Percentiles rank a stretch among this genome's conserved stretches.
These are phyloP conservation scores for Tetraneura akinire DNA, from an alignment of 1,140 invertebrate genomes.

Conservation along the genomic window DNA sequence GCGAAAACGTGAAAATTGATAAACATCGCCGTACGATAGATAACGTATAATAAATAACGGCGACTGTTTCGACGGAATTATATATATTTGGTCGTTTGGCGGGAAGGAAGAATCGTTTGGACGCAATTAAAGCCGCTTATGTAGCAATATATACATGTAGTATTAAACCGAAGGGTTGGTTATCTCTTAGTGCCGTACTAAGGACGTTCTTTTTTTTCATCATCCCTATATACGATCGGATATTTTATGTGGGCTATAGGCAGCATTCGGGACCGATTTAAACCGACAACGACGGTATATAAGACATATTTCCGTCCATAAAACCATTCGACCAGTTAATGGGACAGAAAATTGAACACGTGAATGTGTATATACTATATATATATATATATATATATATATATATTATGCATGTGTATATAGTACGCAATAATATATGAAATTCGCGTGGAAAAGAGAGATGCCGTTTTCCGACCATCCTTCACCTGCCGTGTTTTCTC, in stretches of 20 bases:
- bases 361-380: not conserved
- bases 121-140: not conserved
- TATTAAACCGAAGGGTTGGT: not conserved
- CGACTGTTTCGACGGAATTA: too few relatives aligned
- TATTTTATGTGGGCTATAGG: slow-evolving; percentile 2
- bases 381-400: not conserved
- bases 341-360: slow-evolving; percentile 36
- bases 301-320: not conserved
- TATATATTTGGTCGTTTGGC: too few relatives aligned
- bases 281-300: not conserved
- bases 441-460: slow-evolving; percentile 32
- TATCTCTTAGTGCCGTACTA: not conserved
- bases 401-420: too few relatives aligned
- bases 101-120: not conserved
- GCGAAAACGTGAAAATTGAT: too few relatives aligned
- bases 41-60: too few relatives aligned
- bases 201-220: not conserved
- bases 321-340: slow-evolving; percentile 47
- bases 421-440: not conserved
- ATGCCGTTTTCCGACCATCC: not conserved
- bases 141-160: not conserved
- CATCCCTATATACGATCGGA: not conserved
- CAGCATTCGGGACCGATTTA: slow-evolving; percentile 16
- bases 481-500: not conserved
- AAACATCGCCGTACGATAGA: too few relatives aligned